phyloP scores from a whole-genome alignment of 2,888 invertebrate species.

The Cistogaster globosa region DNA sequence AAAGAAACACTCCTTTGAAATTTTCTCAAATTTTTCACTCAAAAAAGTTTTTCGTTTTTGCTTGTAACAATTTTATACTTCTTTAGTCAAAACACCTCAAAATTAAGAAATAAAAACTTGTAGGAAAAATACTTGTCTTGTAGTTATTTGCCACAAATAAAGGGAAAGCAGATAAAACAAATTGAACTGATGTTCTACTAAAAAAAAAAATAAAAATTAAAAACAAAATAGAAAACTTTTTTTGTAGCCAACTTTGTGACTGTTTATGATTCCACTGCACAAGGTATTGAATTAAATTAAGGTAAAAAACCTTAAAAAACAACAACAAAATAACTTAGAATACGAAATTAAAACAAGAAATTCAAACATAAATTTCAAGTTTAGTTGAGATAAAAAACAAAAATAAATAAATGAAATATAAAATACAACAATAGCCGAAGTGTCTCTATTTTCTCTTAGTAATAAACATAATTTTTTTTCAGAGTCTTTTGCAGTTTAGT shows the following conservation, averaged over 20 bases:
- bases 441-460: background rate
- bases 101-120: background rate
- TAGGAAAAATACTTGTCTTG: no score
- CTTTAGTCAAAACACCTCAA: background rate
- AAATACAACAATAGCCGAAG: no score
- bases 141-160: no score
- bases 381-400: background rate
- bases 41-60: background rate
- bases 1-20: no score
- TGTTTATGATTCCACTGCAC: constrained; percentile 35
- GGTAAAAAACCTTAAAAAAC: constrained; percentile 15
- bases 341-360: background rate
- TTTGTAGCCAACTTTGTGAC: constrained; percentile 17
- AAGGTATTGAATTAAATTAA: constrained; percentile 19
- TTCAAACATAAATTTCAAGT: background rate
- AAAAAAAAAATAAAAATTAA: constrained; percentile 19
- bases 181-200: no score
- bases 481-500: background rate
- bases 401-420: background rate
- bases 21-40: no score
- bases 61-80: background rate
- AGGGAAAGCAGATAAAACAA: no score
- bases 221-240: constrained; percentile 1
- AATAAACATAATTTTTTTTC: background rate
- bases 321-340: no score